A percentile compares a stretch with the other conserved stretches of the same genome.
phyloP scores from a whole-genome alignment of 2,888 invertebrate genomes.

The Actias luna region DNA sequence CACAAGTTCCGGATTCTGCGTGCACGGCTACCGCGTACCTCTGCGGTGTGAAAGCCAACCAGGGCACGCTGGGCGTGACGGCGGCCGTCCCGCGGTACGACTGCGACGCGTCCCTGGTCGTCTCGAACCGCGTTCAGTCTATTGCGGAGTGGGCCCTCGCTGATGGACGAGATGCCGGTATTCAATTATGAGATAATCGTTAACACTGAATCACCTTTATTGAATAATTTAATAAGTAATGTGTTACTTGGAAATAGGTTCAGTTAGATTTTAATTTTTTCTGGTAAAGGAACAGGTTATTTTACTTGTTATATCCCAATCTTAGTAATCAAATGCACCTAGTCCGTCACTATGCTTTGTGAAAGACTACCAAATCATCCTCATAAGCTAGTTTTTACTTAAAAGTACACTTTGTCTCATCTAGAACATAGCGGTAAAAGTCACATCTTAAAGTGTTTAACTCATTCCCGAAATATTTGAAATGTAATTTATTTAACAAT shows the following conservation, averaged over 20 bases:
- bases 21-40: conserved; percentile 86
- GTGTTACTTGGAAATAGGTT: too few species aligned
- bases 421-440: not conserved
- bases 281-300: too few species aligned
- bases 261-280: too few species aligned
- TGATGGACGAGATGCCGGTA: conserved; percentile 54
- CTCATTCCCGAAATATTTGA: not conserved
- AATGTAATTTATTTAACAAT: too few species aligned
- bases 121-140: conserved; percentile 80
- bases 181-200: not conserved
- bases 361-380: not conserved
- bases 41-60: conserved; percentile 84
- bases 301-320: too few species aligned
- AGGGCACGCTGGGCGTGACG: conserved; percentile 84
- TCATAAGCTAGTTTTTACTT: not conserved
- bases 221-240: not conserved
- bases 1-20: conserved; percentile 86
- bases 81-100: conserved; percentile 81
- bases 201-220: not conserved
- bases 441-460: not conserved
- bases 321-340: too few species aligned
- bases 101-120: conserved; percentile 80
- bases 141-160: conserved; percentile 84
- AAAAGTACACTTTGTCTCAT: not conserved
- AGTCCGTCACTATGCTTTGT: too few species aligned